phyloP scores from a whole-genome alignment of 2,888 invertebrate genomes.

The Bunonema sp. region DNA sequence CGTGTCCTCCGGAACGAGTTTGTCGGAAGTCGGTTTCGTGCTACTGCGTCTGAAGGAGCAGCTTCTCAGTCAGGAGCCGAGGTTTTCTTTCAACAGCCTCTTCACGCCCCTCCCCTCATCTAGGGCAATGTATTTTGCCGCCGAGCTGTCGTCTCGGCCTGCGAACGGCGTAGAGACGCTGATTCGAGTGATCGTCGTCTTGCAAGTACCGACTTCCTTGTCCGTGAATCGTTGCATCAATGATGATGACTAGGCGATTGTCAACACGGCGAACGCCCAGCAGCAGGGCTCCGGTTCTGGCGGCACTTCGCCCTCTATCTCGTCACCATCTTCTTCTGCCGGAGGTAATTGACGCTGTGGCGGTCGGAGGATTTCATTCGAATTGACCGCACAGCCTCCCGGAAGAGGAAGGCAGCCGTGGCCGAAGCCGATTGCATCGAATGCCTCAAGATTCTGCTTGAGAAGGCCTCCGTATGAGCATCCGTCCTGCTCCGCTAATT shows the following conservation, averaged over 20 bases:
- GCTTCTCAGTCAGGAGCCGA: slow-evolving; percentile 17
- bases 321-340: no score
- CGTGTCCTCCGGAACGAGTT: slow-evolving; percentile 6
- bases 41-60: slow-evolving; percentile 27
- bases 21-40: slow-evolving; percentile 29
- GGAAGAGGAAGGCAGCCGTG: slow-evolving; percentile 5
- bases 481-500: background rate
- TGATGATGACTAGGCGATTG: background rate
- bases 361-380: no score
- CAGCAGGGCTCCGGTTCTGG: background rate
- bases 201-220: slow-evolving; percentile 5
- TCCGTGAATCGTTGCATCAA: background rate
- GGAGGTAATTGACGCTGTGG: no score
- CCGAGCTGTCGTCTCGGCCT: slow-evolving; percentile 22
- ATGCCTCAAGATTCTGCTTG: slow-evolving; percentile 31
- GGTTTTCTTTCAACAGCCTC: slow-evolving; percentile 7
- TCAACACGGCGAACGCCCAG: background rate
- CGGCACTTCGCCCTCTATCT: no score
- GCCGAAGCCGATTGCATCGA: slow-evolving; percentile 41
- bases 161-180: slow-evolving; percentile 25
- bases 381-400: background rate
- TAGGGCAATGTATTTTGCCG: slow-evolving; percentile 20
- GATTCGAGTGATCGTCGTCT: slow-evolving; percentile 4
- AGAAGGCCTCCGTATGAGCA: slow-evolving; percentile 9
- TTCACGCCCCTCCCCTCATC: slow-evolving; percentile 4